Conservation (phyloP, 2,888 invertebrate species). For the Panzeria rudis region DNA sequence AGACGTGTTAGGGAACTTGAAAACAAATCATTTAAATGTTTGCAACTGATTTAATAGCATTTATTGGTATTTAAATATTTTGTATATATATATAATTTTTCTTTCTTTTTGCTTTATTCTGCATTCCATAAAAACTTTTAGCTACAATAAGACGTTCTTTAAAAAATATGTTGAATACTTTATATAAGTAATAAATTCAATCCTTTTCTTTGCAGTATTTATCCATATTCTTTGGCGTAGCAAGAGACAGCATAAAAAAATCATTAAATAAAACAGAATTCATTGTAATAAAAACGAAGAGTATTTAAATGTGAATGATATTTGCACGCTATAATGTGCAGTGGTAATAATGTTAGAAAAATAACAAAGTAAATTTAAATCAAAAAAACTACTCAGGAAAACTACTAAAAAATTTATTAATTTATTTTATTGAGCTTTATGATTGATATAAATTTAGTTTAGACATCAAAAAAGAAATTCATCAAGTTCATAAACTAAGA, state of each 20-base stretch:
- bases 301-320: conserved; percentile 3
- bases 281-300: conserved; percentile 24
- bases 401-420: too few species aligned
- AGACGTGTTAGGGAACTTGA: neutral
- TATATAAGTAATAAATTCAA: conserved; percentile 40
- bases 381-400: too few species aligned
- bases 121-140: conserved; percentile 59
- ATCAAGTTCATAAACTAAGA: too few species aligned
- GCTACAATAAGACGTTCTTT: conserved; percentile 27
- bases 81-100: conserved; percentile 33
- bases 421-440: too few species aligned
- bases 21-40: conserved; percentile 59
- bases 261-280: conserved; percentile 21
- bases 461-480: too few species aligned
- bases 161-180: conserved; percentile 52
- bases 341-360: neutral
- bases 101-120: neutral
- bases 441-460: too few species aligned
- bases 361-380: too few species aligned
- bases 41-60: conserved; percentile 72
- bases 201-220: conserved; percentile 21
- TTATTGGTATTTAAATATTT: conserved; percentile 73
- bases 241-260: conserved; percentile 17
- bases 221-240: neutral
- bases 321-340: neutral